Evolutionary conservation across 35 echinoderm and acorn worm genomes (phyloP).

Genomic region (Apostichopus parvimensis): DNA sequence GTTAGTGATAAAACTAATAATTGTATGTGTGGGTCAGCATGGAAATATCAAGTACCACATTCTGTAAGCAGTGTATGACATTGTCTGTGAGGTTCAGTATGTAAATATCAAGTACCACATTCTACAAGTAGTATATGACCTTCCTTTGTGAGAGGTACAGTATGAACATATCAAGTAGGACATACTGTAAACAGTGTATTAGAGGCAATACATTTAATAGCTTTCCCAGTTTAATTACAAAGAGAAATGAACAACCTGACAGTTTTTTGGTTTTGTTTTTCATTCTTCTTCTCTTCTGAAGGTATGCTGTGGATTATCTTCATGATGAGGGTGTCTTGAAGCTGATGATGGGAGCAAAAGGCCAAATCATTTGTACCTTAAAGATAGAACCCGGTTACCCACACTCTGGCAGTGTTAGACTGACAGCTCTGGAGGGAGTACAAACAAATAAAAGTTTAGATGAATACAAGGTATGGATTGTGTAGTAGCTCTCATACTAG

Average conservation of each 20-base stretch:
- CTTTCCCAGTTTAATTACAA: too few relatives aligned
- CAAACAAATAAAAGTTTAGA: conserved; percentile 19
- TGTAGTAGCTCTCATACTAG: neutral
- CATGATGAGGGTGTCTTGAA: conserved; percentile 58
- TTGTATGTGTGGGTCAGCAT: too few relatives aligned
- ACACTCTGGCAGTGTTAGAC: conserved; percentile 16
- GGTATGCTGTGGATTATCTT: conserved; percentile 74
- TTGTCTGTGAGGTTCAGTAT: too few relatives aligned
- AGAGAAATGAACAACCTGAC: too few relatives aligned
- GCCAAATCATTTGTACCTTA: conserved; percentile 69
- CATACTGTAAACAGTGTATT: neutral
- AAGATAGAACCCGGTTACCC: conserved; percentile 64
- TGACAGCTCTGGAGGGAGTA: conserved; percentile 62
- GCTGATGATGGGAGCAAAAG: conserved; percentile 64
- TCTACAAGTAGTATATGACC: neutral
- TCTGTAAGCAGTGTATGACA: too few relatives aligned
- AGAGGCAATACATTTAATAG: too few relatives aligned
- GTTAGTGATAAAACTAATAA: too few relatives aligned
- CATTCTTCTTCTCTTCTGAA: neutral
- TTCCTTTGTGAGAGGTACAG: neutral
- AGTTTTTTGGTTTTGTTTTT: too few relatives aligned
- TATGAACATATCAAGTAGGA: neutral
- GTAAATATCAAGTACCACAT: too few relatives aligned
- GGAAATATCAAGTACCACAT: too few relatives aligned
- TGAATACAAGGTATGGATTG: conserved; percentile 57